A percentile compares a stretch with the other conserved stretches of the same genome.
Conservation (phyloP, 2,888 invertebrate genomes). For the Drosophila demipolita region DNA sequence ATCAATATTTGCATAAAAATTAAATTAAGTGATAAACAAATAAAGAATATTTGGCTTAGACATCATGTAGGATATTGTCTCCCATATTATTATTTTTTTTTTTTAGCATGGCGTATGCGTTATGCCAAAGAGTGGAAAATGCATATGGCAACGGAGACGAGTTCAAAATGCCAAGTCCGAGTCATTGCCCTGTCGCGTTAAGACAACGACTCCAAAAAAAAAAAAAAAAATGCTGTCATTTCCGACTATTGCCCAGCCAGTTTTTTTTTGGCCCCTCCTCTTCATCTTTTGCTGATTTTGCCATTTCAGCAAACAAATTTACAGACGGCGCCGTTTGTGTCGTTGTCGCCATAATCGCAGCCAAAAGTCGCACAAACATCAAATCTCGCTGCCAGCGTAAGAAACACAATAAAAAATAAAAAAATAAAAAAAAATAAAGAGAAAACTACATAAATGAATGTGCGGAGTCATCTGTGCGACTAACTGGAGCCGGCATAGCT, state of each 20-base stretch:
- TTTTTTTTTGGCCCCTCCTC: too few species aligned
- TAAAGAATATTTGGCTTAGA: background rate
- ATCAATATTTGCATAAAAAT: background rate
- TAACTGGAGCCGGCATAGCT: conserved; percentile 78
- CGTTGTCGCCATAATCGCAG: conserved; percentile 51
- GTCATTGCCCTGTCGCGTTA: conserved; percentile 62
- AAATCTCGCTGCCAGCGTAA: conserved; percentile 25
- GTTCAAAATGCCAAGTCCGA: conserved; percentile 56
- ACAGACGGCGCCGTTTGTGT: conserved; percentile 52
- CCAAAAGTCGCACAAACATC: conserved; percentile 49
- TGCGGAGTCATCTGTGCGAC: conserved; percentile 74
- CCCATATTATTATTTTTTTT: too few species aligned
- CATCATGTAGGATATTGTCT: background rate
- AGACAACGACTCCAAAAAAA: conserved; percentile 47
- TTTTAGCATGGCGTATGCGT: conserved; percentile 61
- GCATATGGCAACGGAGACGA: background rate
- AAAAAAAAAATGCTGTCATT: conserved; percentile 30
- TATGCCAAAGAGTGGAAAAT: conserved; percentile 33
- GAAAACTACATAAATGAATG: conserved; percentile 29
- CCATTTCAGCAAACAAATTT: conserved; percentile 27
- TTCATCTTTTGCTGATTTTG: conserved; percentile 1
- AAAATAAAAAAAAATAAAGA: conserved; percentile 18
- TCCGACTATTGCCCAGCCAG: conserved; percentile 44
- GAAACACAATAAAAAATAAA: conserved; percentile 31
- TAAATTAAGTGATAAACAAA: background rate